Conservation (phyloP, 2,113 vertebrate species). For the Actenoides hombroni region DNA sequence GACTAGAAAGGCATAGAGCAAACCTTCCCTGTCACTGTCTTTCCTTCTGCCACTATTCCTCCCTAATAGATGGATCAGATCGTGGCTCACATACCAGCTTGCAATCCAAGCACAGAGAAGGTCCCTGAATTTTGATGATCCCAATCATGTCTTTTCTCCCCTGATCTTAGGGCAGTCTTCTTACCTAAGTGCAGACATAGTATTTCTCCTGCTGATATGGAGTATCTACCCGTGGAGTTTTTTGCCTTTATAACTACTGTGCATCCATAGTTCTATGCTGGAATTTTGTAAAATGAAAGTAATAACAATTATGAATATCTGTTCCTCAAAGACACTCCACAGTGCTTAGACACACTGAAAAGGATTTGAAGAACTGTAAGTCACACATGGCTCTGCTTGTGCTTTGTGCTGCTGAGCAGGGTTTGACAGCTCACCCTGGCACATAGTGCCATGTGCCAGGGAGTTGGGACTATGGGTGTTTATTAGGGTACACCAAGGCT, state of each 20-base stretch:
- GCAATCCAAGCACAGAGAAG: not conserved
- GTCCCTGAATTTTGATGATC: not conserved
- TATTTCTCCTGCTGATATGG: not conserved
- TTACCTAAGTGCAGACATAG: not conserved
- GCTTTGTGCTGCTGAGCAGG: not conserved
- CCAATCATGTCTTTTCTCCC: not conserved
- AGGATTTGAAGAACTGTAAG: not conserved
- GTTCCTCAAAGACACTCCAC: not conserved
- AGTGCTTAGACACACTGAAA: not conserved
- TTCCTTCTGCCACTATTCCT: not conserved
- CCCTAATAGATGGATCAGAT: not conserved
- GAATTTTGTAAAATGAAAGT: not conserved
- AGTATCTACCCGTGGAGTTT: not conserved
- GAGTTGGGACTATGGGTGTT: not conserved
- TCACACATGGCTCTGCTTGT: not conserved
- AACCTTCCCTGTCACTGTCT: not conserved
- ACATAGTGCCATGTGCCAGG: not conserved
- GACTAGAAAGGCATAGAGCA: not conserved
- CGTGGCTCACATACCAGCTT: accelerated
- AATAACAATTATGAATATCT: not conserved
- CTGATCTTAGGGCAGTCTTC: not conserved
- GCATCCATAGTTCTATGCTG: not conserved
- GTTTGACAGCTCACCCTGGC: not conserved
- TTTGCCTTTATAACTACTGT: not conserved
- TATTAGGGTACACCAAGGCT: accelerated